phyloP scores from a whole-genome alignment of 2,888 invertebrate species.

The Formica aserva region DNA sequence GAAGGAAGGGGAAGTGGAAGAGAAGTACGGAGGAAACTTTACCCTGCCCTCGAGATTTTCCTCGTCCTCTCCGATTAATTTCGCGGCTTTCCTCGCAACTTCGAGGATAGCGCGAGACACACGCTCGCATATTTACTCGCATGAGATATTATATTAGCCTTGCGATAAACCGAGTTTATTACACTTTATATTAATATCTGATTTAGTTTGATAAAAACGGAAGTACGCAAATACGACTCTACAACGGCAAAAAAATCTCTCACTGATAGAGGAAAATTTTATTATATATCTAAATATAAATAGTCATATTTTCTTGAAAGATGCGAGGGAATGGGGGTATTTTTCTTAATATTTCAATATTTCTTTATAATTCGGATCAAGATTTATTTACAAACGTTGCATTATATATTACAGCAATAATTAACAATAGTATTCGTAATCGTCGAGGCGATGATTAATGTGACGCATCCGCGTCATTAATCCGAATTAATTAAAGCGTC shows the following conservation, averaged over 20 bases:
- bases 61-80: constrained; percentile 46
- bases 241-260: background rate
- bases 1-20: constrained; percentile 40
- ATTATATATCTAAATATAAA: background rate
- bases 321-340: background rate
- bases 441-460: constrained; percentile 51
- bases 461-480: constrained; percentile 55
- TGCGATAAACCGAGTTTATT: constrained; percentile 24
- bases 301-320: background rate
- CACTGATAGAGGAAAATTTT: background rate
- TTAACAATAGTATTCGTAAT: constrained; percentile 77
- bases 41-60: constrained; percentile 55
- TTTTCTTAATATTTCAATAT: background rate
- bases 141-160: constrained; percentile 19
- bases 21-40: constrained; percentile 52
- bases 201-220: background rate
- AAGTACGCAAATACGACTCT: background rate
- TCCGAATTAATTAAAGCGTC: constrained; percentile 57
- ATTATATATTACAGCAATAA: constrained; percentile 79
- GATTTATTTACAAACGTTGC: constrained; percentile 82
- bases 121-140: constrained; percentile 27
- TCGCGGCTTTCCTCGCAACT: constrained; percentile 31
- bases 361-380: constrained; percentile 61
- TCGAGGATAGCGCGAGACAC: constrained; percentile 21
- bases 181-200: constrained; percentile 26